Evolutionary conservation across 2,888 invertebrate species (phyloP).

Genomic region (Eudasyphora cyanicolor): DNA sequence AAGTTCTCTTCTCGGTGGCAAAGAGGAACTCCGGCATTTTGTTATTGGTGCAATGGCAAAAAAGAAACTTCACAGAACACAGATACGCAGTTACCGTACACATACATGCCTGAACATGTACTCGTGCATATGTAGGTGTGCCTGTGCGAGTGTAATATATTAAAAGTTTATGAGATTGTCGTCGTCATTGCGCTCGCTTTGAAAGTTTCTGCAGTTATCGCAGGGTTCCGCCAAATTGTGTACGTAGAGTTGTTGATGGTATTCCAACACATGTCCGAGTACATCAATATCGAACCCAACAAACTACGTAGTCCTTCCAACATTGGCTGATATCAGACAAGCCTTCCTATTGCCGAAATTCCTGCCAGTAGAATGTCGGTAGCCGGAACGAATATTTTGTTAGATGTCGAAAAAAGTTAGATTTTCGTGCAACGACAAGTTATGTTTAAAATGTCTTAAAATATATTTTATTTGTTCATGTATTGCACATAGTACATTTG

Average conservation of each 20-base stretch:
- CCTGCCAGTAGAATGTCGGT: too few species aligned
- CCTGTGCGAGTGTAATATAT: constrained; percentile 36
- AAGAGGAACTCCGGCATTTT: constrained; percentile 8
- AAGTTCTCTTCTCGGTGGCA: neutral
- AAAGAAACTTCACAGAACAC: constrained; percentile 5
- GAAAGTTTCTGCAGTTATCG: constrained; percentile 38
- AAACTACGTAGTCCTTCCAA: too few species aligned
- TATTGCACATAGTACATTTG: too few species aligned
- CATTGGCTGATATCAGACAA: too few species aligned
- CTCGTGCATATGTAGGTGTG: neutral
- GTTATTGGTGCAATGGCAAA: constrained; percentile 1
- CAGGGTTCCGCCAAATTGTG: constrained; percentile 43
- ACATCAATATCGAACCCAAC: too few species aligned
- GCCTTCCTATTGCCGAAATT: too few species aligned
- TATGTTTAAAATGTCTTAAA: too few species aligned
- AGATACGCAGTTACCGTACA: constrained; percentile 19
- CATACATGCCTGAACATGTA: neutral
- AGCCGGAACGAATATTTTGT: too few species aligned
- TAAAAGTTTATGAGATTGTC: constrained; percentile 66
- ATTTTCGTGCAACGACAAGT: too few species aligned
- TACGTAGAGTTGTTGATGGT: constrained; percentile 48
- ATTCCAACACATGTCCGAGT: neutral
- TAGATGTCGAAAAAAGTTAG: too few species aligned
- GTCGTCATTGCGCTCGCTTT: constrained; percentile 53
- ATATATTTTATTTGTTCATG: too few species aligned